Base-by-base conservation (phyloP, 1,140 invertebrate genomes). In the Papilio helenus region DNA sequence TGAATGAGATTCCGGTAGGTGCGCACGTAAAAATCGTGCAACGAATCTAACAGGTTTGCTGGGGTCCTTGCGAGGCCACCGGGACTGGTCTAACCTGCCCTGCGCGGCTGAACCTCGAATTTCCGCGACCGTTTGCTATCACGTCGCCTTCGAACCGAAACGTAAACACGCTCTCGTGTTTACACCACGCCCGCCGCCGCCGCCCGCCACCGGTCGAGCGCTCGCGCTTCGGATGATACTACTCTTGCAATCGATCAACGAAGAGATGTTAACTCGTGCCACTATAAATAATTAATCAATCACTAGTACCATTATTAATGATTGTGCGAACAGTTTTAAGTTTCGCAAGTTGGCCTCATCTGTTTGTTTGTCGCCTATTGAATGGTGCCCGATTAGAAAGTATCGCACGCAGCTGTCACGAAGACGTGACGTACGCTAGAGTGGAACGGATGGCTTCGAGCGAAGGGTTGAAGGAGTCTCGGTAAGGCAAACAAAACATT, bases 21-120 rank as follows among this genome's bases (percentile, higher is more conserved):
- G 92, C 90, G 90, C 92, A 93, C 93, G 93, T 94, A 94, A 94
- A 94, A 94, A 94, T 94, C 93, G 92, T 93, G 91, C 93, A 93
- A 94, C 93, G 90, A 93, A 94, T 94, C 93, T 93, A 93, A 94
- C 93, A 94, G 93, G 93, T 94, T 94, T 94, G 89, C 91, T 90
- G 93, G 90, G 90, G 92, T 94, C 93, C 92, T 94, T 93, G 93
- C 87, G 92, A 93, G 91, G 92, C 89, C 93, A 91, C 87, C 89
- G 91, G 92, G 93, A 94, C 93, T 93, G 93, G 93, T 94, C 93
- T 94, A 93, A 94, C 92, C 93, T 93, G 93, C 93, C 92, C 89
- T 89, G 90, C 88, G 89, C 89, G 88, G 86, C 90, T 91, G 91
- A 94, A 91, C 93, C 89, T 90, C 93, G 86, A 93, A 93, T 92